phyloP scores from a whole-genome alignment of 2,113 vertebrate genomes.

The Smithornis capensis region DNA sequence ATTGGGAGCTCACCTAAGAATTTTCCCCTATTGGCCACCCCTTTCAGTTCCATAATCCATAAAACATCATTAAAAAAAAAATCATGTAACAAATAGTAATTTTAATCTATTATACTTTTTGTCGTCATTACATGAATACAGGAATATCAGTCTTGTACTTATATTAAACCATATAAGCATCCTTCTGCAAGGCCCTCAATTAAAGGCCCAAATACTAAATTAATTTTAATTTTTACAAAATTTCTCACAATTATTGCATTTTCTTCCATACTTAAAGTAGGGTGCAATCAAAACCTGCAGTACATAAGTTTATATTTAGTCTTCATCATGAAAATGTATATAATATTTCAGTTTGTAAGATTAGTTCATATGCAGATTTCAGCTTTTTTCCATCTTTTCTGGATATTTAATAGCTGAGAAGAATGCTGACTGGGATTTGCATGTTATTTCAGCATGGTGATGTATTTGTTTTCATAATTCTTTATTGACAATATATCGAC shows the following conservation, averaged over 20 bases:
- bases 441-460: background rate
- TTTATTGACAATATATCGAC: conserved; percentile 7
- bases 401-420: background rate
- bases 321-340: rapidly evolving
- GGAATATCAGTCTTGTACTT: rapidly evolving
- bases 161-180: background rate
- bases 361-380: background rate
- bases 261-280: background rate
- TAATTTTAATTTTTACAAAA: background rate
- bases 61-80: background rate
- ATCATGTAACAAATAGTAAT: background rate
- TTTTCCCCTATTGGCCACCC: background rate
- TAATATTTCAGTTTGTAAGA: background rate
- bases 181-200: background rate
- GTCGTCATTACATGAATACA: background rate
- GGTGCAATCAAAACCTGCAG: background rate
- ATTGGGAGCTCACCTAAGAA: background rate
- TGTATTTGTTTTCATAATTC: conserved; percentile 5
- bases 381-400: background rate
- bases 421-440: background rate
- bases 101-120: background rate
- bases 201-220: background rate
- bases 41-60: background rate
- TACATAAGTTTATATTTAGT: background rate
- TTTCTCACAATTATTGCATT: background rate